phyloP scores from a whole-genome alignment of 1,140 invertebrate genomes.

The Frieseomelitta varia region DNA sequence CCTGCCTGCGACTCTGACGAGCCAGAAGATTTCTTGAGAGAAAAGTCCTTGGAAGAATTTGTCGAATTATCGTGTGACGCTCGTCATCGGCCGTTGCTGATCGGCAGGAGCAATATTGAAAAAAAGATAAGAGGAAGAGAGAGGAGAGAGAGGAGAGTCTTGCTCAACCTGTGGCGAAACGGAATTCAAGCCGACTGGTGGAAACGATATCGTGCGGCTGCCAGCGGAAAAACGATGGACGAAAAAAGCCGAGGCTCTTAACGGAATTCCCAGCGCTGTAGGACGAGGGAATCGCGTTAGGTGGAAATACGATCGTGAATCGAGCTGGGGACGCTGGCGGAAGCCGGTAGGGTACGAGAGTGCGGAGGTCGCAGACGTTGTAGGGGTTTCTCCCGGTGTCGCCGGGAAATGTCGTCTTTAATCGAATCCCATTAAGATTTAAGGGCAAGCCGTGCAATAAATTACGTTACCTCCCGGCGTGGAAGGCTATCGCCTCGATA shows the following conservation, averaged over 20 bases:
- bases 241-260: slow-evolving; percentile 41
- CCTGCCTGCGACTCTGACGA: background rate
- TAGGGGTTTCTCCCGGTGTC: slow-evolving; percentile 60
- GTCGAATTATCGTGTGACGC: background rate
- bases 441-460: slow-evolving; percentile 73
- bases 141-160: background rate
- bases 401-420: slow-evolving; percentile 73
- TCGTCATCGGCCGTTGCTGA: background rate
- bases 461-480: slow-evolving; percentile 70
- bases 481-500: slow-evolving; percentile 72
- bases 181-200: slow-evolving; percentile 54
- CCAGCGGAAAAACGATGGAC: slow-evolving; percentile 28
- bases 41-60: too few relatives aligned
- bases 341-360: slow-evolving; percentile 34
- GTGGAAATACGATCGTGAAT: slow-evolving; percentile 63
- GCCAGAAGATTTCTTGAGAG: too few relatives aligned
- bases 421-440: slow-evolving; percentile 78
- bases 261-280: slow-evolving; percentile 43
- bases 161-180: slow-evolving; percentile 23
- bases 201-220: slow-evolving; percentile 16
- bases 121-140: background rate
- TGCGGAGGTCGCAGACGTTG: slow-evolving; percentile 54
- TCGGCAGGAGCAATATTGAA: background rate
- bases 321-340: slow-evolving; percentile 13
- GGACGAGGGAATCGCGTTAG: slow-evolving; percentile 50